phyloP scores from a whole-genome alignment of 64 coral and sea anemone genomes.

The Trachythela sp. region DNA sequence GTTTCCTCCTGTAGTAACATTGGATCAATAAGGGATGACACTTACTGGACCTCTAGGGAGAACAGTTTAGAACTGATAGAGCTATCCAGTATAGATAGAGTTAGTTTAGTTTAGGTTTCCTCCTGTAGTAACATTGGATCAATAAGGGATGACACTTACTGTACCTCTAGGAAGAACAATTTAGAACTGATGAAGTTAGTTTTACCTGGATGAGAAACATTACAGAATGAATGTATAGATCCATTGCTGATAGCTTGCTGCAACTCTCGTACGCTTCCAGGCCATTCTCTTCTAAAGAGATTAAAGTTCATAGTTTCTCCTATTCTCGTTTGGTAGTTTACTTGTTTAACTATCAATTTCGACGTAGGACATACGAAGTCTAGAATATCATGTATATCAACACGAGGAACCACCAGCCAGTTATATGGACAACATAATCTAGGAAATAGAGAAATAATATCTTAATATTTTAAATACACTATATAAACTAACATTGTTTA shows the following conservation, averaged over 20 bases:
- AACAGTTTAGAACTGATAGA: no score
- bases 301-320: background rate
- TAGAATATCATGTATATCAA: background rate
- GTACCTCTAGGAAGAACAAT: background rate
- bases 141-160: no score
- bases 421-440: constrained; percentile 8
- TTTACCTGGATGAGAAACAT: background rate
- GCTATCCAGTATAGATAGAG: no score
- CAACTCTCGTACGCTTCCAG: background rate
- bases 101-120: no score
- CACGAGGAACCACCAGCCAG: background rate
- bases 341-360: background rate
- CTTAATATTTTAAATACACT: no score
- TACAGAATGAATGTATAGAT: background rate
- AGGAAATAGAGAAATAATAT: background rate
- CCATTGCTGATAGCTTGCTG: background rate
- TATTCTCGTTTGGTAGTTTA: background rate
- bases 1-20: no score
- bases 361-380: background rate
- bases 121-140: no score
- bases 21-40: no score
- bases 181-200: background rate
- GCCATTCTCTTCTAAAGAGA: background rate
- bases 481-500: no score
- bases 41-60: no score